Evolutionary conservation across 1,140 invertebrate genomes (phyloP).

Genomic region (Dendroctonus ponderosae): DNA sequence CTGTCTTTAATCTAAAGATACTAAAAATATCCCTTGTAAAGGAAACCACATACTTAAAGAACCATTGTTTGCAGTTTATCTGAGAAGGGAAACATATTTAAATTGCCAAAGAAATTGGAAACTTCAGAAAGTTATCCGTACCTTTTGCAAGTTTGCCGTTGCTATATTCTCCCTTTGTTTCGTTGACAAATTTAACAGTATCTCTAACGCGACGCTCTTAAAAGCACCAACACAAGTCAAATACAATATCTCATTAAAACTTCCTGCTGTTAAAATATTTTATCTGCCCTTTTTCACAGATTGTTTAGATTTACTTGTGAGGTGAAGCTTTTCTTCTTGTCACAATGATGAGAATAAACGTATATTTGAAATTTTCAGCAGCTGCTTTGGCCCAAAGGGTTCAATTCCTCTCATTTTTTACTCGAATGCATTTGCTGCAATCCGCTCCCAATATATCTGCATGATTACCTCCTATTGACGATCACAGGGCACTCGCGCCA

Average conservation of each 20-base stretch:
- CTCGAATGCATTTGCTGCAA: too few species aligned
- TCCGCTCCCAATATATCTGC: too few species aligned
- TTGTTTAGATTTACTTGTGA: too few species aligned
- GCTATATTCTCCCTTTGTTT: slow-evolving; percentile 32
- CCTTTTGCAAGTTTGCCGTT: slow-evolving; percentile 28
- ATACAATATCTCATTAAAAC: slow-evolving; percentile 39
- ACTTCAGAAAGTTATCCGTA: slow-evolving; percentile 28
- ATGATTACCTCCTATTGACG: too few species aligned
- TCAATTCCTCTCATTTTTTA: too few species aligned
- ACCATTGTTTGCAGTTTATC: background rate
- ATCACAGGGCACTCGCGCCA: too few species aligned
- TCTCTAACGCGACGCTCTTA: slow-evolving; percentile 32
- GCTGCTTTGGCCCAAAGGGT: too few species aligned
- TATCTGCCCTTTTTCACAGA: slow-evolving; percentile 3
- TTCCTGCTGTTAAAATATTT: slow-evolving; percentile 36
- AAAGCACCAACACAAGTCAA: slow-evolving; percentile 36
- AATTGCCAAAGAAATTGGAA: slow-evolving; percentile 23
- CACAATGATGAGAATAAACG: too few species aligned
- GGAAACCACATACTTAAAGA: slow-evolving; percentile 4
- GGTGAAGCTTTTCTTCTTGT: too few species aligned
- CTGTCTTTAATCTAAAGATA: background rate
- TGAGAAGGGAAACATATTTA: slow-evolving; percentile 20
- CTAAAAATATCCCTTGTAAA: background rate
- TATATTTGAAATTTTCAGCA: too few species aligned
- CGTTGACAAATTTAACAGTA: slow-evolving; percentile 34